These are phyloP conservation scores for Eunapius fragilis DNA, from an alignment of 37 sponge, comb jelly and placozoan species.

Conservation along the genomic window DNA sequence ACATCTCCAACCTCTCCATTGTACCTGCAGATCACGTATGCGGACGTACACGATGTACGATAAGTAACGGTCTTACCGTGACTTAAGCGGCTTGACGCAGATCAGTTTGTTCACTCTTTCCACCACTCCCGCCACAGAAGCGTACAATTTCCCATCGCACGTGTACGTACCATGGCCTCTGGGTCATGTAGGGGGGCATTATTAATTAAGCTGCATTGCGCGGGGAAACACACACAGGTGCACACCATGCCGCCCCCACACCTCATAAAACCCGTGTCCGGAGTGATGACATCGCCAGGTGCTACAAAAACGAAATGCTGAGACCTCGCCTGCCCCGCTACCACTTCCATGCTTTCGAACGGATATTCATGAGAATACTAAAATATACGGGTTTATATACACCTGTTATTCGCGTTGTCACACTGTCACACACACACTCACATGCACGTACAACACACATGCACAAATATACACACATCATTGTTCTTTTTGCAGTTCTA, in stretches of 20 bases:
- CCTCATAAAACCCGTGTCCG: slow-evolving; percentile 91
- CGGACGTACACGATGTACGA: not conserved
- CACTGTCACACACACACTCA: slow-evolving; percentile 11
- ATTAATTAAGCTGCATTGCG: not conserved
- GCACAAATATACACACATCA: not conserved
- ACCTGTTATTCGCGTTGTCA: not conserved
- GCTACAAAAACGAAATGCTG: slow-evolving; percentile 69
- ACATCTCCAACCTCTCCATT: slow-evolving; percentile 97
- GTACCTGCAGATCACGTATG: slow-evolving; percentile 55
- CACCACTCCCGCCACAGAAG: slow-evolving; percentile 90
- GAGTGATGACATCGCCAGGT: slow-evolving; percentile 94
- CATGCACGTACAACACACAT: slow-evolving; percentile 1
- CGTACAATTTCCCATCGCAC: slow-evolving; percentile 63
- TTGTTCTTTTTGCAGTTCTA: slow-evolving; percentile 1
- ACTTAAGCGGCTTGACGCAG: slow-evolving; percentile 81
- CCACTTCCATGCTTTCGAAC: not conserved
- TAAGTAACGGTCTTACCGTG: slow-evolving; percentile 47
- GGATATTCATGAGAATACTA: not conserved
- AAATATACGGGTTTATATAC: not conserved
- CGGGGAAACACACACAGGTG: not conserved
- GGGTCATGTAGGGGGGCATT: not conserved
- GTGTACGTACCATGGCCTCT: slow-evolving; percentile 93
- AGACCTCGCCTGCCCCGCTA: not conserved
- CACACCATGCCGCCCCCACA: not conserved
- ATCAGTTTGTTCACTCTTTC: slow-evolving; percentile 89